Conservation (phyloP, 2,797 vertebrate genomes). For the Vipera latastei region DNA sequence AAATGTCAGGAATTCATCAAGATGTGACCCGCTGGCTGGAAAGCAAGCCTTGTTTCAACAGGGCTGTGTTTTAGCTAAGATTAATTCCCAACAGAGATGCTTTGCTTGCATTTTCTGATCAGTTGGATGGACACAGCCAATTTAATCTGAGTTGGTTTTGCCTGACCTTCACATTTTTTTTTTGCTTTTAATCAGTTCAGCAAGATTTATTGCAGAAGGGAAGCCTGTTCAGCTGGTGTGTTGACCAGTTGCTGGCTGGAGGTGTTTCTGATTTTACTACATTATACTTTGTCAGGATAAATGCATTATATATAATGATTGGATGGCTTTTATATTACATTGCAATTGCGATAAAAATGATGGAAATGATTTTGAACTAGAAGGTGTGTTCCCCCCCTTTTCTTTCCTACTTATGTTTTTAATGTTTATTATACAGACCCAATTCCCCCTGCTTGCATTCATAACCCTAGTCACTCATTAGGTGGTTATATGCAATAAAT, state of each 20-base stretch:
- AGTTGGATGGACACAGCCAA: background rate
- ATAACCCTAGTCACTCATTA: background rate
- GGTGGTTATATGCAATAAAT: background rate
- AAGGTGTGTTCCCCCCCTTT: background rate
- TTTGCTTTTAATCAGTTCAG: background rate
- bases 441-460: background rate
- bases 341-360: background rate
- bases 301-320: background rate
- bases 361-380: background rate
- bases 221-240: background rate
- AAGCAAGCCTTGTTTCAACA: accelerated
- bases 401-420: background rate
- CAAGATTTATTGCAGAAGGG: background rate
- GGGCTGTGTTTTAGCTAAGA: background rate
- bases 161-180: background rate
- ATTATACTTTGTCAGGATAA: background rate
- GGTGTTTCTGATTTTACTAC: background rate
- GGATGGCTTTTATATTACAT: background rate
- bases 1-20: background rate
- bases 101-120: background rate
- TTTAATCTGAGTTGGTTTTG: background rate
- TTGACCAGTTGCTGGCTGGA: background rate
- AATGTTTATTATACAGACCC: background rate
- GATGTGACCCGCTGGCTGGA: accelerated
- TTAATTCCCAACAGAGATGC: slow-evolving; percentile 10